These are phyloP conservation scores for Phenganax subtilis DNA, from an alignment of 92 coral and sea anemone genomes.

Conservation along the genomic window DNA sequence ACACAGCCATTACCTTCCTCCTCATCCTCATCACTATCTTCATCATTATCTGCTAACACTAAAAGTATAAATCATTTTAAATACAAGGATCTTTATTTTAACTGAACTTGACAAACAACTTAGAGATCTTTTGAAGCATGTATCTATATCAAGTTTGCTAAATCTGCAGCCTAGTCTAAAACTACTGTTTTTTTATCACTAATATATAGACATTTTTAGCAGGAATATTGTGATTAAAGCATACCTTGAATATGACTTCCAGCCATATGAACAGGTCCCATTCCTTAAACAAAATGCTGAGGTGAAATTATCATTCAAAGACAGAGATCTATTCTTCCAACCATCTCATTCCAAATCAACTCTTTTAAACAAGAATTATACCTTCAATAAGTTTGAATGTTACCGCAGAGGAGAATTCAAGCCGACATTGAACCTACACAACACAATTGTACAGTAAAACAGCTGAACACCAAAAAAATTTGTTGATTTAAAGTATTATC, in stretches of 20 bases:
- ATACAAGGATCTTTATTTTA: neutral
- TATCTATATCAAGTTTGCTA: neutral
- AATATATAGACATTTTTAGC: neutral
- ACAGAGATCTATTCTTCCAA: neutral
- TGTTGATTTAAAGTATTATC: too few species aligned
- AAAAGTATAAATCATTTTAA: neutral
- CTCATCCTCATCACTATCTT: constrained; percentile 12
- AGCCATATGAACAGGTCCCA: constrained; percentile 67
- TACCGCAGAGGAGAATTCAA: constrained; percentile 60
- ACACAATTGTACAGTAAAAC: too few species aligned
- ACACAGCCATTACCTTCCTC: constrained; percentile 10
- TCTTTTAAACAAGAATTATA: constrained; percentile 9
- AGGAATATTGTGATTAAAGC: neutral
- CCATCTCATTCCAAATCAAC: neutral
- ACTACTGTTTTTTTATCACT: neutral
- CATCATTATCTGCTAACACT: constrained; percentile 26
- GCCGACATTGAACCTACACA: constrained; percentile 54
- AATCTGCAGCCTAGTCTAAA: neutral
- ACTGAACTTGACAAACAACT: neutral
- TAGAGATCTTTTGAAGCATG: neutral
- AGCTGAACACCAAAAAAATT: too few species aligned
- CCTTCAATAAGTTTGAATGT: constrained; percentile 68
- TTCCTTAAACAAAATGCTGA: constrained; percentile 37
- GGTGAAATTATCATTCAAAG: neutral
- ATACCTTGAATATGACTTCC: constrained; percentile 58